phyloP scores from a whole-genome alignment of 2,113 vertebrate genomes.

The Silurus meridionalis region DNA sequence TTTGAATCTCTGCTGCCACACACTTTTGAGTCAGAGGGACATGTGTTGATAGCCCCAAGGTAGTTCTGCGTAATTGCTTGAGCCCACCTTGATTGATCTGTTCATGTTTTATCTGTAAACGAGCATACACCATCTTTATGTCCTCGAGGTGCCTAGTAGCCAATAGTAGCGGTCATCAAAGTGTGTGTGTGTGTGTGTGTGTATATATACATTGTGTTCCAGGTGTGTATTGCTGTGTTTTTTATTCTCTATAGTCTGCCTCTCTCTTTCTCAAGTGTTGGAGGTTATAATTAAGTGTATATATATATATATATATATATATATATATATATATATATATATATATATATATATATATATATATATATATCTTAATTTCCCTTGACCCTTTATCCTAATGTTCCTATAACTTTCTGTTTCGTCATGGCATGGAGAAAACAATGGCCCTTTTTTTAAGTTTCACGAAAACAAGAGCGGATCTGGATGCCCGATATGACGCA shows the following conservation, averaged over 20 bases:
- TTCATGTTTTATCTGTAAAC: constrained; percentile 18
- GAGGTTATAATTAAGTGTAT: constrained; percentile 5
- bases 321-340: not conserved
- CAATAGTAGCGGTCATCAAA: constrained; percentile 14
- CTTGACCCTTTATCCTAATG: not conserved
- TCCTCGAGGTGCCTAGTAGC: constrained; percentile 13
- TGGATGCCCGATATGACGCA: not conserved
- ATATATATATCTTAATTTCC: not conserved
- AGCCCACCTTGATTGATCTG: constrained; percentile 38
- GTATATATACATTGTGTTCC: constrained; percentile 21
- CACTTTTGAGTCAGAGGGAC: constrained; percentile 99
- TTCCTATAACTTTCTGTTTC: not conserved
- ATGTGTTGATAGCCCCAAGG: constrained; percentile 99
- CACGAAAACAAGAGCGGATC: not conserved
- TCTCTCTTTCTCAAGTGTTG: constrained; percentile 12
- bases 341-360: not conserved
- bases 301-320: not conserved
- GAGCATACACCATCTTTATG: not conserved
- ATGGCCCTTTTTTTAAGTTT: not conserved
- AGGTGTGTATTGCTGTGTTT: constrained; percentile 30
- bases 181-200: constrained; percentile 18
- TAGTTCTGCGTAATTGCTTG: constrained; percentile 85
- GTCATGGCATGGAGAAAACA: constrained; percentile 12
- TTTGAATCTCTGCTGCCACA: constrained; percentile 99
- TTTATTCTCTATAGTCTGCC: not conserved